Percentiles rank a stretch among this genome's conserved stretches.
These are phyloP conservation scores for Eurystomus glaucurus DNA, from an alignment of 2,797 vertebrate species.

Conservation along the genomic window DNA sequence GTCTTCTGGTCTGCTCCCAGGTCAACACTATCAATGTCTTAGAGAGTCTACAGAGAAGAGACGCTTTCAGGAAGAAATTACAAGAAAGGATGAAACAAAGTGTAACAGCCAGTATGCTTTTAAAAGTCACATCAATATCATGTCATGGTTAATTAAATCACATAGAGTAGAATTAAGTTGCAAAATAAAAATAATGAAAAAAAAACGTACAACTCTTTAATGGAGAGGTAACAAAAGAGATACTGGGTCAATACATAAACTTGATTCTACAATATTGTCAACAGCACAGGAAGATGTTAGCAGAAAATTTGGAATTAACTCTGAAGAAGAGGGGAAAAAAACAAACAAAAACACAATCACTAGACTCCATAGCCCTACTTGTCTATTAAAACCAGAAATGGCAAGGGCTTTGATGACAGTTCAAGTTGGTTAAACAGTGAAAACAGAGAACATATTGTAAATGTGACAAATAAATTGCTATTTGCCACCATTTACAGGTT, in stretches of 20 bases:
- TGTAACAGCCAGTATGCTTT: neutral
- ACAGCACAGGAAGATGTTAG: neutral
- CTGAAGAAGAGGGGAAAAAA: rapidly evolving
- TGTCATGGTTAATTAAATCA: neutral
- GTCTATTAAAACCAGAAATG: neutral
- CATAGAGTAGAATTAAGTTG: neutral
- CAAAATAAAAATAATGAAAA: neutral
- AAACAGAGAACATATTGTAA: neutral
- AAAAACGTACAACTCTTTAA: neutral
- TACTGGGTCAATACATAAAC: neutral
- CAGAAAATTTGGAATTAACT: neutral
- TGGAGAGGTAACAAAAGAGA: neutral
- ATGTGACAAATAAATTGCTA: neutral
- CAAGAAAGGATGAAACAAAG: neutral
- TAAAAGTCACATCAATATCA: neutral
- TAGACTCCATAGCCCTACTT: neutral
- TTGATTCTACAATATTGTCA: neutral
- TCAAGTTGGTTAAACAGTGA: neutral
- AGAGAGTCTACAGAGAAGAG: neutral
- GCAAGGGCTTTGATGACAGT: neutral
- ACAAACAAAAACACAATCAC: rapidly evolving
- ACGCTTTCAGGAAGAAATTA: neutral
- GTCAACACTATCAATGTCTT: neutral
- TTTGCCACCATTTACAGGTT: neutral
- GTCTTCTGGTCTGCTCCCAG: neutral